Percentiles rank a stretch among this genome's conserved stretches.
phyloP scores from a whole-genome alignment of 1,140 invertebrate genomes.

The Atta texana region DNA sequence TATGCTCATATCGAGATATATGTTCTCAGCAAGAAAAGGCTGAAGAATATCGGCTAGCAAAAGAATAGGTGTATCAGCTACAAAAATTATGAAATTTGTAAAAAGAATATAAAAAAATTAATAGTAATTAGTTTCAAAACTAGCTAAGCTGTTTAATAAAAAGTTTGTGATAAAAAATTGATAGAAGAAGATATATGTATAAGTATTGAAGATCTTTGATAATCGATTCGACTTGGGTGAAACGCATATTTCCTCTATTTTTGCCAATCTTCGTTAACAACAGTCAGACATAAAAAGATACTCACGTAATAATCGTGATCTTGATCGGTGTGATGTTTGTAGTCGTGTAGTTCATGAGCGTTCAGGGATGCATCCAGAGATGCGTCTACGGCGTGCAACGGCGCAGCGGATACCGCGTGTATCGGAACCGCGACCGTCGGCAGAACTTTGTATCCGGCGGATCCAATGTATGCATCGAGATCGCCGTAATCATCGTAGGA shows the following conservation, averaged over 20 bases:
- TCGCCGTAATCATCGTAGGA: conserved; percentile 76
- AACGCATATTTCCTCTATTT: no score
- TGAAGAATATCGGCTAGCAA: background rate
- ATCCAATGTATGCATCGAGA: conserved; percentile 77
- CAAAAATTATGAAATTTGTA: no score
- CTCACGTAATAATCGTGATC: conserved; percentile 84
- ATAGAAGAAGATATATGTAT: no score
- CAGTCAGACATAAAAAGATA: background rate
- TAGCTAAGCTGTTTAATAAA: no score
- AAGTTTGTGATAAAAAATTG: no score
- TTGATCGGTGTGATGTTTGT: conserved; percentile 75
- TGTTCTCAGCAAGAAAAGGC: background rate
- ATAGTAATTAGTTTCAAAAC: no score
- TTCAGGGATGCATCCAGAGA: conserved; percentile 62
- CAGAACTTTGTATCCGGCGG: conserved; percentile 81
- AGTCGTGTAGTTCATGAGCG: conserved; percentile 75
- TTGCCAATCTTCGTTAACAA: no score
- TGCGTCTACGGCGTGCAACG: conserved; percentile 76
- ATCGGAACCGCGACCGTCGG: conserved; percentile 84
- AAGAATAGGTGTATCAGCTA: no score
- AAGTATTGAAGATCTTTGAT: no score
- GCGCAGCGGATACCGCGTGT: conserved; percentile 84
- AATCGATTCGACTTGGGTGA: no score
- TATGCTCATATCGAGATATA: no score
- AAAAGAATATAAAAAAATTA: no score